These are phyloP conservation scores for Lacanobia wlatinum DNA, from an alignment of 2,888 invertebrate genomes.

Conservation along the genomic window DNA sequence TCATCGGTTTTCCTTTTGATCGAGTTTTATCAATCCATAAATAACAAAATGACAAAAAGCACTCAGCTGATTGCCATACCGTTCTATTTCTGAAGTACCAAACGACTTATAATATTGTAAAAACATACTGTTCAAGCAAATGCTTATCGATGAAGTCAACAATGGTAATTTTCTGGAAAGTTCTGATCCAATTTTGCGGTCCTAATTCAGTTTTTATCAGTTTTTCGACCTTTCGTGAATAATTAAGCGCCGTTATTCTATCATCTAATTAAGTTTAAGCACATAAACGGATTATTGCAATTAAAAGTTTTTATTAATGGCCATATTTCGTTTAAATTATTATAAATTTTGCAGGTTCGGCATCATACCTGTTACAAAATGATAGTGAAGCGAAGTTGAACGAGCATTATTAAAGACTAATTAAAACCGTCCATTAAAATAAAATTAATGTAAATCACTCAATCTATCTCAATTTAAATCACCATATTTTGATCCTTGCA, in stretches of 20 bases:
- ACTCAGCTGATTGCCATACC: conserved; percentile 72
- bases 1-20: conserved; percentile 61
- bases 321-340: conserved; percentile 10
- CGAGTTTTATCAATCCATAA: conserved; percentile 64
- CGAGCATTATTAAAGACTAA: neutral
- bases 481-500: conserved; percentile 27
- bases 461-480: conserved; percentile 38
- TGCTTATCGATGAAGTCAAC: conserved; percentile 47
- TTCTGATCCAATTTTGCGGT: conserved; percentile 50
- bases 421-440: conserved; percentile 16
- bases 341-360: neutral
- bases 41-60: conserved; percentile 71
- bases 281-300: conserved; percentile 31
- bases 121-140: conserved; percentile 46
- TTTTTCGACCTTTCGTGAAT: conserved; percentile 43
- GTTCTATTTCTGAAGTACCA: conserved; percentile 52
- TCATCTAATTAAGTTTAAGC: conserved; percentile 30
- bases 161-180: conserved; percentile 54
- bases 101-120: conserved; percentile 60
- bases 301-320: conserved; percentile 31
- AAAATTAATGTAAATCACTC: conserved; percentile 27
- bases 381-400: neutral
- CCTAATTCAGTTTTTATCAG: conserved; percentile 53
- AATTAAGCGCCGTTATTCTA: conserved; percentile 35
- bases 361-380: conserved; percentile 16